Evolutionary conservation across 2,797 vertebrate species (phyloP).

Genomic region (Pelodytes ibericus): DNA sequence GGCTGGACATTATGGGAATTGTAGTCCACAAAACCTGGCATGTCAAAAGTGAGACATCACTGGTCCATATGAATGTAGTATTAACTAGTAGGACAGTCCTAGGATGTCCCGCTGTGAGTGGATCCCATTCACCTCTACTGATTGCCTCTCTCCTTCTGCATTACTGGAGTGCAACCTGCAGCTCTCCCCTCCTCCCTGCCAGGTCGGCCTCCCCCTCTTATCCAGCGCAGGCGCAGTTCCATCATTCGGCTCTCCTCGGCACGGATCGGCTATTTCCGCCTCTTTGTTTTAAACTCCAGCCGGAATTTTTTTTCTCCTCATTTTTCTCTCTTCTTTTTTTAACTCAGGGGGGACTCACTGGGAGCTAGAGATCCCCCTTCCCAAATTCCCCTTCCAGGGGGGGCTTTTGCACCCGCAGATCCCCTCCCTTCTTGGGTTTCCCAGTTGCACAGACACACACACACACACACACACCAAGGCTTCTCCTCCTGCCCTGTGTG

Average conservation of each 20-base stretch:
- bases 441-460: slow-evolving; percentile 38
- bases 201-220: neutral
- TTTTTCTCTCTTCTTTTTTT: slow-evolving; percentile 34
- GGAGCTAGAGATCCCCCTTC: slow-evolving; percentile 60
- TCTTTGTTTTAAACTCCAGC: slow-evolving; percentile 95
- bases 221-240: slow-evolving; percentile 60
- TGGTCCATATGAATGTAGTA: too few relatives aligned
- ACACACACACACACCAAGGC: slow-evolving; percentile 31
- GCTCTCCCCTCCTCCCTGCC: slow-evolving; percentile 7
- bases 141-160: slow-evolving; percentile 32
- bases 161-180: slow-evolving; percentile 34
- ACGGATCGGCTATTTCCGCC: slow-evolving; percentile 93
- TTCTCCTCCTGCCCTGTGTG: slow-evolving; percentile 42
- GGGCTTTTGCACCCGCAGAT: slow-evolving; percentile 56
- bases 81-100: too few relatives aligned
- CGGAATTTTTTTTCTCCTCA: slow-evolving; percentile 66
- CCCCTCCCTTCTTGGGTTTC: slow-evolving; percentile 60
- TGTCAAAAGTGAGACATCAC: too few relatives aligned
- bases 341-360: slow-evolving; percentile 60
- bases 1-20: too few relatives aligned
- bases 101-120: neutral
- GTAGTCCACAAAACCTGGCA: too few relatives aligned
- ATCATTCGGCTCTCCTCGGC: slow-evolving; percentile 85
- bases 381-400: slow-evolving; percentile 44
- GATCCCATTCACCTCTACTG: neutral